Base-by-base conservation (phyloP, 2,797 vertebrate genomes). In the Alcedo atthis region DNA sequence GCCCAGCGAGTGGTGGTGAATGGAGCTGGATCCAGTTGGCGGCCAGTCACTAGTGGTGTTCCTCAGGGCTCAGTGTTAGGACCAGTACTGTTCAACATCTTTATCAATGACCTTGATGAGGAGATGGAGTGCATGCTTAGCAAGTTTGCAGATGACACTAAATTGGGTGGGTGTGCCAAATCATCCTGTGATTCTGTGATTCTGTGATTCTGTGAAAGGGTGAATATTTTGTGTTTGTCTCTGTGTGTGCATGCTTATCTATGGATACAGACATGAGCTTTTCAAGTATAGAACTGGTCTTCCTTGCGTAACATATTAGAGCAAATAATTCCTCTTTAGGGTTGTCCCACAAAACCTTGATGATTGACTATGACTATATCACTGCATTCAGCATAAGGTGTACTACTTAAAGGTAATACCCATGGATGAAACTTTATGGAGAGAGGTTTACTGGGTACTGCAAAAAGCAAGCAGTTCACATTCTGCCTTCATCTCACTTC, bases 281-380 rank as follows among this genome's bases (percentile, higher is more conserved):
- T 68, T 66, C 24, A 32, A 8, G 8, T 66, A 54, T 58, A 49
- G 84, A 69, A 53, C 0, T 28, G 4, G 9, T 33, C 13, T 43
- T 85, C 8, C 14, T 75, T 48, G 8, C 2, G 14, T 30, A 53
- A 40, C 3, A 10, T 64, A 81, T 71, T 57, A 71, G 37, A 64
- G 5, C 7, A 81, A 75, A 53, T 35, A 0, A n/a, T 64, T 87
- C 0, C 21, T 71, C 70, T 86, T 61, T 71, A 68, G 32, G 5
- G 12, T 57, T 0, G 1, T 74, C 33, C 9, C 3, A n/a, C 7
- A 35, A 66, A 28, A 30, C 37, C 86, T n/a, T 74, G 45, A 16
- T 6, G 4, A 53, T 26, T 3, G 1, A 14, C 11, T 45, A 2
- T 40, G 24, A 10, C 35, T 12, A 1, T 54, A 62, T 55, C 4